Percentiles rank a stretch among this genome's conserved stretches.
These are phyloP conservation scores for Oceanites oceanicus DNA, from an alignment of 2,113 vertebrate genomes.

Conservation along the genomic window DNA sequence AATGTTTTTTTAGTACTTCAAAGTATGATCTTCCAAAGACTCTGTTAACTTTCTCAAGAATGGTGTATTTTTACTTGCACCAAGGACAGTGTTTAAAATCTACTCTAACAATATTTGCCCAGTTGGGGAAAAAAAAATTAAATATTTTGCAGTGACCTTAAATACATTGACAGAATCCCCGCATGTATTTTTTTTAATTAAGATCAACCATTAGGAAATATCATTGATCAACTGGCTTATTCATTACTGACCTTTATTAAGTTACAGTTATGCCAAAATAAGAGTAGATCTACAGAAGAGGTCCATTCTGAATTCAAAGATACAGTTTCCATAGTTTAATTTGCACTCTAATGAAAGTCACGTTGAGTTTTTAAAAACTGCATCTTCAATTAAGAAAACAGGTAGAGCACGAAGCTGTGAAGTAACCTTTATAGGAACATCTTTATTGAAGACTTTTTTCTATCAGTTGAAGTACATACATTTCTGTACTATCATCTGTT, in stretches of 20 bases:
- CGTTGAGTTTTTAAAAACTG: neutral
- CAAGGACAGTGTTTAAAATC: neutral
- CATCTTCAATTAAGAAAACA: neutral
- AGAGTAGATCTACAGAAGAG: neutral
- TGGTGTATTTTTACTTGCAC: neutral
- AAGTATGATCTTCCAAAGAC: neutral
- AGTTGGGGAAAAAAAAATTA: fast-evolving
- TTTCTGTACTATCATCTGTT: neutral
- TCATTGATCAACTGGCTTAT: neutral
- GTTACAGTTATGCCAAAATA: neutral
- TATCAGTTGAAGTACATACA: neutral
- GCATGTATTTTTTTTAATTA: neutral
- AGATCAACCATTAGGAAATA: neutral
- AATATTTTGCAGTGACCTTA: neutral
- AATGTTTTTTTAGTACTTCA: neutral
- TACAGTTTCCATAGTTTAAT: neutral
- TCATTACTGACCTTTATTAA: neutral
- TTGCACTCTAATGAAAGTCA: neutral
- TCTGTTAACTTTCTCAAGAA: neutral
- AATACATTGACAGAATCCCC: neutral
- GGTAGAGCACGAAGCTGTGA: neutral
- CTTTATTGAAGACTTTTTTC: neutral
- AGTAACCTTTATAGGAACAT: neutral
- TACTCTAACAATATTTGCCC: neutral
- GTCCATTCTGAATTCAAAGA: neutral